Evolutionary conservation across 1,140 invertebrate genomes (phyloP).

Genomic region (Zaprionus nigranus): DNA sequence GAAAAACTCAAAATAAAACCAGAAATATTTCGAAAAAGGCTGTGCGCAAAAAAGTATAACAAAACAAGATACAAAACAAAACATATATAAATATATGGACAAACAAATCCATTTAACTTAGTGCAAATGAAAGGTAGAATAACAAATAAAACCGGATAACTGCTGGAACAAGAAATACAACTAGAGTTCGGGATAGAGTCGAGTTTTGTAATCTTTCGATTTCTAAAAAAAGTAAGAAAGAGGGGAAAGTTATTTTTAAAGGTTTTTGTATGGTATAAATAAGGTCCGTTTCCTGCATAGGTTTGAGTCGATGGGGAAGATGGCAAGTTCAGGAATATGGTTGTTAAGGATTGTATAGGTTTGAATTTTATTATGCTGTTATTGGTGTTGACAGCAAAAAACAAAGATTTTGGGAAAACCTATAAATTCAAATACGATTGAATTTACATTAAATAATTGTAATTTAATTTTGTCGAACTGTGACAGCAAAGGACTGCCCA

Average conservation of each 20-base stretch:
- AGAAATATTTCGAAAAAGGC: constrained; percentile 69
- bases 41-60: constrained; percentile 64
- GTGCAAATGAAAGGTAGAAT: constrained; percentile 31
- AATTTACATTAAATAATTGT: not conserved
- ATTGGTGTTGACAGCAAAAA: not conserved
- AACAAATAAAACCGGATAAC: not conserved
- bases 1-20: constrained; percentile 27
- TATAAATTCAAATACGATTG: not conserved
- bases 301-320: not conserved
- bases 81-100: constrained; percentile 43
- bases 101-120: constrained; percentile 29
- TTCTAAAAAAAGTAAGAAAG: not conserved
- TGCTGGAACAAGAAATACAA: not conserved
- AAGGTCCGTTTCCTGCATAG: not conserved
- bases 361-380: constrained; percentile 3
- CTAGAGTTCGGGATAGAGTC: not conserved
- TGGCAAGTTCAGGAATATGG: constrained; percentile 32
- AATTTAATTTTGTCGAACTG: constrained; percentile 1
- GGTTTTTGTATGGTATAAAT: not conserved
- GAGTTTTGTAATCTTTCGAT: constrained; percentile 5
- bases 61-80: constrained; percentile 39
- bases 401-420: not conserved
- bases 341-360: not conserved
- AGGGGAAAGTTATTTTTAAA: constrained; percentile 12
- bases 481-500: not conserved